phyloP scores from a whole-genome alignment of 2,797 vertebrate species.

The Galago senegalensis region DNA sequence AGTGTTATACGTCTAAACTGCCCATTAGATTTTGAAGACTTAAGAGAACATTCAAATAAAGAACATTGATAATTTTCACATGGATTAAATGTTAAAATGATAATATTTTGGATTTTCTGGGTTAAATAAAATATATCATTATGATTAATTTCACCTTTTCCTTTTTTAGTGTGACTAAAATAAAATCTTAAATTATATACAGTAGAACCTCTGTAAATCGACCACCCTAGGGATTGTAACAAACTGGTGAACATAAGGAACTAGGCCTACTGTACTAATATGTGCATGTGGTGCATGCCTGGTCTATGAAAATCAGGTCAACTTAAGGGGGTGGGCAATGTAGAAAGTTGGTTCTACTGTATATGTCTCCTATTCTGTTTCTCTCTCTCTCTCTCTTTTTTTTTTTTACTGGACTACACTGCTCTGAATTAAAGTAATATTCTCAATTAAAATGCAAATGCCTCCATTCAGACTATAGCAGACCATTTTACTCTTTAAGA shows the following conservation, averaged over 20 bases:
- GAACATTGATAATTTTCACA: background rate
- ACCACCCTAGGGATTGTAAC: no score
- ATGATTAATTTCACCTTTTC: background rate
- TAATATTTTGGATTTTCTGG: conserved; percentile 9
- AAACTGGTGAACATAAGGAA: no score
- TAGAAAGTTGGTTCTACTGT: no score
- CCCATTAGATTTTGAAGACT: background rate
- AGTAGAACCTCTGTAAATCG: no score
- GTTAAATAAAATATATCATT: conserved; percentile 2
- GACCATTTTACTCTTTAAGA: background rate
- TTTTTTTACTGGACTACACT: background rate
- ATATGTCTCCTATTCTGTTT: background rate
- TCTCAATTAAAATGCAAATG: background rate
- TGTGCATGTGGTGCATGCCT: no score
- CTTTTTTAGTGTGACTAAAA: background rate
- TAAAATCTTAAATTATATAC: background rate
- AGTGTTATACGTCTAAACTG: background rate
- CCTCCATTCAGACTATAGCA: background rate
- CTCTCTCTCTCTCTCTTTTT: no score
- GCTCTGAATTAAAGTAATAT: conserved; percentile 5
- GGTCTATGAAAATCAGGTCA: no score
- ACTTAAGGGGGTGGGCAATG: no score
- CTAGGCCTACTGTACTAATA: no score
- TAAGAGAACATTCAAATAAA: background rate
- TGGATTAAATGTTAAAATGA: background rate